Percentiles rank a stretch among this genome's conserved stretches.
Evolutionary conservation across 2,888 invertebrate species (phyloP).

Genomic region (Rhingia rostrata): DNA sequence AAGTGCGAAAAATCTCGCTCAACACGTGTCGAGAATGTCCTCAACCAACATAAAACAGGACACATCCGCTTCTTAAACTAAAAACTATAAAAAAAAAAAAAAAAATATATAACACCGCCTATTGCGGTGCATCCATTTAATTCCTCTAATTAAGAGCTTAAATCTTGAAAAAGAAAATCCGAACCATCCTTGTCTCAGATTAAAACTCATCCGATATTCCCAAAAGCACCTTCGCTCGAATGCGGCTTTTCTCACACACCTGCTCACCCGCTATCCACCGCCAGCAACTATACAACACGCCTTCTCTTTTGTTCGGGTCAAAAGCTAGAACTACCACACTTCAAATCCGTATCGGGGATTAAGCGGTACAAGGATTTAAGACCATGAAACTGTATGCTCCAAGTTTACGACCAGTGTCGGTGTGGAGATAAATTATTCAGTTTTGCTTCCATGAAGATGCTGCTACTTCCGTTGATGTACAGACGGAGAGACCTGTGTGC

Average conservation of each 20-base stretch:
- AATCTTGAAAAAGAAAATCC: background rate
- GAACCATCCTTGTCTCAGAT: background rate
- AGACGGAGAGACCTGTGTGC: background rate
- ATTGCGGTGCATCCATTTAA: background rate
- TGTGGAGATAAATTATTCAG: constrained; percentile 57
- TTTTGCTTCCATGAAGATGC: constrained; percentile 15
- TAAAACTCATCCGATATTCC: background rate
- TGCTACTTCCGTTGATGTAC: background rate
- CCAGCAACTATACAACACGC: constrained; percentile 6
- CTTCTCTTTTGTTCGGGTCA: constrained; percentile 14
- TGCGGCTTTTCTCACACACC: background rate
- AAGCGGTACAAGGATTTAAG: constrained; percentile 42
- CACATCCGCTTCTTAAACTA: too few species aligned
- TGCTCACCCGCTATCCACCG: background rate
- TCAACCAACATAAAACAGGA: too few species aligned
- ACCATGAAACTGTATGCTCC: constrained; percentile 31
- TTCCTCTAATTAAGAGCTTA: constrained; percentile 17
- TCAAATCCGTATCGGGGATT: constrained; percentile 30
- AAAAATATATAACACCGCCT: too few species aligned
- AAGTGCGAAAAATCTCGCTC: too few species aligned
- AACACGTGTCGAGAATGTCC: too few species aligned
- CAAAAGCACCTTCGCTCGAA: background rate
- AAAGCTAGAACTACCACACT: constrained; percentile 20
- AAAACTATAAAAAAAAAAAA: too few species aligned
- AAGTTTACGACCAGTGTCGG: constrained; percentile 34